phyloP scores from a whole-genome alignment of 2,888 invertebrate species.

The Heteromyza rotundicornis region DNA sequence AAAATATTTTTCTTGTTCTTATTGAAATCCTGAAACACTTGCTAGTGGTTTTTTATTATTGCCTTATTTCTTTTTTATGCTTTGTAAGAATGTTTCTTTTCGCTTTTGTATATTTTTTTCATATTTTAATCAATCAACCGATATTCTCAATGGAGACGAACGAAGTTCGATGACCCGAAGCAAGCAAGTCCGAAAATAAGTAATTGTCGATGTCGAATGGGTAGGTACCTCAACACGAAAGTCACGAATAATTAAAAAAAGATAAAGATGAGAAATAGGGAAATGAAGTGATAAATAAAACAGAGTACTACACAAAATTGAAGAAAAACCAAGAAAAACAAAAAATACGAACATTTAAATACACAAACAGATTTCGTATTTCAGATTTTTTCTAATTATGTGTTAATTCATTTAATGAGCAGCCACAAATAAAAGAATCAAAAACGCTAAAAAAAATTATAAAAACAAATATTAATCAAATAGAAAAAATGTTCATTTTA shows the following conservation, averaged over 20 bases:
- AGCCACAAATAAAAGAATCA: neutral
- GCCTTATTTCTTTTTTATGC: neutral
- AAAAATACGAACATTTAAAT: neutral
- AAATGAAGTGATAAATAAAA: neutral
- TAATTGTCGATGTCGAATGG: neutral
- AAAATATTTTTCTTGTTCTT: neutral
- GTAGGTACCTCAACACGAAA: neutral
- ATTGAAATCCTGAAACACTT: neutral
- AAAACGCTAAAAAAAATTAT: too few species aligned
- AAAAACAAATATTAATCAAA: too few species aligned
- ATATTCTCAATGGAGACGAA: neutral
- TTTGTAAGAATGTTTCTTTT: too few species aligned
- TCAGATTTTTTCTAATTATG: conserved; percentile 5
- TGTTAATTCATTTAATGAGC: conserved; percentile 5
- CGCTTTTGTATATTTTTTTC: neutral
- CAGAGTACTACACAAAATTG: neutral
- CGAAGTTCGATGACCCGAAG: conserved; percentile 4
- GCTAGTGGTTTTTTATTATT: neutral
- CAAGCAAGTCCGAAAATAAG: too few species aligned
- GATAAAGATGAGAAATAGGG: neutral
- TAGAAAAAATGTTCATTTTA: neutral
- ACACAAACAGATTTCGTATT: neutral
- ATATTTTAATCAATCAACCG: neutral
- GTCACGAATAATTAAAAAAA: neutral
- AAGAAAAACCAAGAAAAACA: neutral